Conservation (phyloP, 2,797 vertebrate species). For the Luscinia luscinia region DNA sequence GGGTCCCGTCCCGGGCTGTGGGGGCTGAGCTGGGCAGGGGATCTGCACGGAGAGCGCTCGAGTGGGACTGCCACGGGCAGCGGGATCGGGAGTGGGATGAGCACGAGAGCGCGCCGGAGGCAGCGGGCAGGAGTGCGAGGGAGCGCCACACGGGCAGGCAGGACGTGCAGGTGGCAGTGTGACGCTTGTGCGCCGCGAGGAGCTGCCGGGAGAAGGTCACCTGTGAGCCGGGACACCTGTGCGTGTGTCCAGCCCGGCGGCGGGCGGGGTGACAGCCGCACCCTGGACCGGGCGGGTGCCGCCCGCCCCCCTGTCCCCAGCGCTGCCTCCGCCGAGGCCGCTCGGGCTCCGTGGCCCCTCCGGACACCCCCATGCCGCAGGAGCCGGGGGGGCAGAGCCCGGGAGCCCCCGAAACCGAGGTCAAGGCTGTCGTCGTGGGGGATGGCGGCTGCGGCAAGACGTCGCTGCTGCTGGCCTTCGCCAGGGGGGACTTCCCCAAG, state of each 20-base stretch:
- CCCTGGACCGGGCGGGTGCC: neutral
- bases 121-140: neutral
- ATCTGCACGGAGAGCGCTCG: too few relatives aligned
- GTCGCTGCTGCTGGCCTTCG: conserved; percentile 74
- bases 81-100: too few relatives aligned
- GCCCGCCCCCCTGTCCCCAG: neutral
- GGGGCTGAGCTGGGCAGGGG: too few relatives aligned
- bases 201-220: neutral
- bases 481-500: conserved; percentile 71
- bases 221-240: neutral
- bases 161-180: neutral
- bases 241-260: neutral
- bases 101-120: rapidly evolving
- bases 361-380: conserved; percentile 3
- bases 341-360: neutral
- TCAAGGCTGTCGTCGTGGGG: conserved; percentile 77
- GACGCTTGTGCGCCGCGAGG: neutral
- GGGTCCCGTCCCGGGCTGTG: neutral
- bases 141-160: neutral
- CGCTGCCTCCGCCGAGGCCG: neutral
- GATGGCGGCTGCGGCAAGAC: conserved; percentile 81
- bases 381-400: neutral
- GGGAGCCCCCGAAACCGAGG: neutral
- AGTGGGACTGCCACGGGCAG: neutral
- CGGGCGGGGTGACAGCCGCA: neutral